A percentile compares a stretch with the other conserved stretches of the same genome.
Conservation (phyloP, 2,888 invertebrate genomes). For the Rhagophthalmus giganteus region DNA sequence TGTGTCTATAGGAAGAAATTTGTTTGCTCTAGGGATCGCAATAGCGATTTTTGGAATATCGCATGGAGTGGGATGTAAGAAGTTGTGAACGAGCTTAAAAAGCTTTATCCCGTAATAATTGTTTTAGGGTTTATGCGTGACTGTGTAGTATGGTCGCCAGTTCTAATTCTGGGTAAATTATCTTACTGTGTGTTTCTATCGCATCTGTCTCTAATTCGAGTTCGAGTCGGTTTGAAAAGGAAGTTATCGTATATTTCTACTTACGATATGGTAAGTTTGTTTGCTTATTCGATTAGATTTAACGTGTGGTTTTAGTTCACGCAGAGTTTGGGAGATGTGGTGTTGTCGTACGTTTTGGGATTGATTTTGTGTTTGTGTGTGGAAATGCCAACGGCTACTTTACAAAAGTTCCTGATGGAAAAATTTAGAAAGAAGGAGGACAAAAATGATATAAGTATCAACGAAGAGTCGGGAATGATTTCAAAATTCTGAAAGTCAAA, state of each 20-base stretch:
- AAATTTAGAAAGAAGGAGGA: no score
- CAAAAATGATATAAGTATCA: no score
- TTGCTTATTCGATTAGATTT: background rate
- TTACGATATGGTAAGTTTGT: constrained; percentile 1
- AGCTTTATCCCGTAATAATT: no score
- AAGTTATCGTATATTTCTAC: background rate
- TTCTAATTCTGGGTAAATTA: constrained; percentile 1
- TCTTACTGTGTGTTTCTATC: background rate
- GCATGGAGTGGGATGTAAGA: constrained; percentile 21
- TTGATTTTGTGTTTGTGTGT: no score
- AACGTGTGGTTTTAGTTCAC: no score
- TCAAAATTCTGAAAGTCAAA: no score
- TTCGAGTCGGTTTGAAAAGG: background rate
- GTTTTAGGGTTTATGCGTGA: constrained; percentile 3
- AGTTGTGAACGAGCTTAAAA: no score
- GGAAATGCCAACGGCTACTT: no score
- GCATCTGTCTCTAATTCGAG: background rate
- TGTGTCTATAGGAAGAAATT: constrained; percentile 12
- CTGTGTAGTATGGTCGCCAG: background rate
- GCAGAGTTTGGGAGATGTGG: no score
- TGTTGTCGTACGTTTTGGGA: no score
- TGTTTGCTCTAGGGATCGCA: constrained; percentile 31
- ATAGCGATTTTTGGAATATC: constrained; percentile 21
- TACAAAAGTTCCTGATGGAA: no score
- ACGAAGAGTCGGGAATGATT: no score